Conservation (phyloP, 1,140 invertebrate genomes). For the Augochlora pura region DNA sequence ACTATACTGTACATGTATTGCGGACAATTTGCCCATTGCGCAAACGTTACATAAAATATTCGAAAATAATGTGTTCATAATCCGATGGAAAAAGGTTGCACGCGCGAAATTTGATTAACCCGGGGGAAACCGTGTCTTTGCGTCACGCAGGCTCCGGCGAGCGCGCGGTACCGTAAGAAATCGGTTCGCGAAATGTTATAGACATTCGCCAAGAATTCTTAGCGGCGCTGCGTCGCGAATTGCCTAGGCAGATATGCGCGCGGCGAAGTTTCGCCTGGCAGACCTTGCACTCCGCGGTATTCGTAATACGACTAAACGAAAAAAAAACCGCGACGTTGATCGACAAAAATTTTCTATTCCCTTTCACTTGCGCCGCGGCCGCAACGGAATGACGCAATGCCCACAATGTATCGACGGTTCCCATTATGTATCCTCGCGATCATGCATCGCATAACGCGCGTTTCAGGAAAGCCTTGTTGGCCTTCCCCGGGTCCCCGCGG, state of each 20-base stretch:
- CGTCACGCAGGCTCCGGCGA: not conserved
- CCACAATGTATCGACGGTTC: conserved; percentile 44
- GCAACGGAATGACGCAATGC: conserved; percentile 49
- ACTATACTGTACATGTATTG: too few relatives aligned
- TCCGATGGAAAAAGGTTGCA: not conserved
- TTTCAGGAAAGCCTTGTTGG: conserved; percentile 15
- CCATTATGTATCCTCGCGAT: conserved; percentile 51
- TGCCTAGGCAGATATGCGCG: not conserved
- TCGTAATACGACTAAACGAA: conserved; percentile 7
- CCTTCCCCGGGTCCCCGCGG: not conserved
- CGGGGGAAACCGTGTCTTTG: not conserved
- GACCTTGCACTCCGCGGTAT: conserved; percentile 41
- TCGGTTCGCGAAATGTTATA: not conserved
- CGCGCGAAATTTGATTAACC: too few relatives aligned
- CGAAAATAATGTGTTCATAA: too few relatives aligned
- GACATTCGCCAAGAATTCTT: not conserved
- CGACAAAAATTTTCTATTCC: conserved; percentile 58
- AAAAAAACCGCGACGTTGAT: conserved; percentile 26
- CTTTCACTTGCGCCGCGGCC: conserved; percentile 51
- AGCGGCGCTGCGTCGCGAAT: not conserved
- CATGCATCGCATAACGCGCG: conserved; percentile 37
- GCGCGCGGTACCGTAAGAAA: not conserved
- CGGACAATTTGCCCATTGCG: too few relatives aligned
- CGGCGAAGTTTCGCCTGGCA: not conserved
- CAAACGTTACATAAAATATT: too few relatives aligned